phyloP scores from a whole-genome alignment of 1,140 invertebrate genomes.

The Periplaneta americana region DNA sequence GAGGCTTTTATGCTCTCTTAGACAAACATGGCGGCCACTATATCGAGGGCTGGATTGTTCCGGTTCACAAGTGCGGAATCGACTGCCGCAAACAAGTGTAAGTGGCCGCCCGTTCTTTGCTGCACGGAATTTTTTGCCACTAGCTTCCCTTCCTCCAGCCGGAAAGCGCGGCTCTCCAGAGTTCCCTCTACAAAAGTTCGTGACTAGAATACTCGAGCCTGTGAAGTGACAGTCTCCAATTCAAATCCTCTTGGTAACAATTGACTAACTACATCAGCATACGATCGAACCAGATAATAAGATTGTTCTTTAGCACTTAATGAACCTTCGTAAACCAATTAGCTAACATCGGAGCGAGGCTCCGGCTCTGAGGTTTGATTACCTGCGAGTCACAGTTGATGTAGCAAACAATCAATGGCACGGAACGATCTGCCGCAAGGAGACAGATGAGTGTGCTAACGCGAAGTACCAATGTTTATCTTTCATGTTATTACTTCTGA shows the following conservation, averaged over 20 bases:
- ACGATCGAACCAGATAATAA: too few relatives aligned
- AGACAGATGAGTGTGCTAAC: too few relatives aligned
- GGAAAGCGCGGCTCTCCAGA: too few relatives aligned
- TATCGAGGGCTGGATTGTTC: too few relatives aligned
- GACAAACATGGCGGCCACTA: too few relatives aligned
- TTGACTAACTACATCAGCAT: neutral
- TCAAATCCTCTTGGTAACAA: neutral
- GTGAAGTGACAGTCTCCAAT: neutral
- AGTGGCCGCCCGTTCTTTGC: neutral
- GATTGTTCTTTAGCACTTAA: neutral
- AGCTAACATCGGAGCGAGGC: neutral
- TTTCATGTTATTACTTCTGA: too few relatives aligned
- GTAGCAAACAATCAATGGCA: neutral
- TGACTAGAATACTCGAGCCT: neutral
- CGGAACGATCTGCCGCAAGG: too few relatives aligned
- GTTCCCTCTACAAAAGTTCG: neutral
- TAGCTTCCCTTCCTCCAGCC: neutral
- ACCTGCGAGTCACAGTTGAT: neutral
- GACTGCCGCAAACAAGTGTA: neutral
- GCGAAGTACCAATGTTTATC: neutral
- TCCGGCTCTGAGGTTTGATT: neutral
- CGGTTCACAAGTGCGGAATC: too few relatives aligned
- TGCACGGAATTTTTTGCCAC: neutral
- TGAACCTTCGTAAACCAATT: neutral
- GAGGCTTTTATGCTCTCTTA: too few relatives aligned